phyloP scores from a whole-genome alignment of 2,888 invertebrate species.

The Eilema sororculum region DNA sequence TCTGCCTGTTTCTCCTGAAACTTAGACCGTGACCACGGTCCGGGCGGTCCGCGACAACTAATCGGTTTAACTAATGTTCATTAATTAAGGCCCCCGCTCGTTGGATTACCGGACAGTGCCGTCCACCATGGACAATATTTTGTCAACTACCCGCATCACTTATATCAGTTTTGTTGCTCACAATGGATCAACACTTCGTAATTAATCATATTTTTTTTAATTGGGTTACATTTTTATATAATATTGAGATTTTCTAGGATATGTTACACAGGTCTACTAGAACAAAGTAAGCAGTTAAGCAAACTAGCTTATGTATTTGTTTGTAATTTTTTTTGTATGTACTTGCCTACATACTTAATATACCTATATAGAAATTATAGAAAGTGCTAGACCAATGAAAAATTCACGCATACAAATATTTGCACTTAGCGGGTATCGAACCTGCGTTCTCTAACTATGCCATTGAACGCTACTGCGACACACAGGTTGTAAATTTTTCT shows the following conservation, averaged over 20 bases:
- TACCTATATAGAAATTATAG: too few species aligned
- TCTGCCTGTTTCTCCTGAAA: conserved; percentile 49
- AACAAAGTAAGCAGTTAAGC: not conserved
- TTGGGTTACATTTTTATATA: conserved; percentile 27
- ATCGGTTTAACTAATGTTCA: conserved; percentile 81
- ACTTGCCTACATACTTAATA: too few species aligned
- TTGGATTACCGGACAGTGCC: conserved; percentile 66
- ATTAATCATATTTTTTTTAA: conserved; percentile 66
- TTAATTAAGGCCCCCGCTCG: conserved; percentile 73
- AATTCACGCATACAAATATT: not conserved
- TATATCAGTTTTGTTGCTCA: conserved; percentile 42
- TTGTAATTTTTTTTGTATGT: too few species aligned
- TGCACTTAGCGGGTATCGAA: not conserved
- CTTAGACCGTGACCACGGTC: conserved; percentile 53
- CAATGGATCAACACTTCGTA: conserved; percentile 46
- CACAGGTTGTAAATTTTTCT: not conserved
- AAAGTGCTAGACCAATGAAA: too few species aligned
- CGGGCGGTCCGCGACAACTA: conserved; percentile 70
- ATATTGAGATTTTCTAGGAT: not conserved
- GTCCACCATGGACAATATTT: conserved; percentile 73
- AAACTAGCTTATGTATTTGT: not conserved
- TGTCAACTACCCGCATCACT: conserved; percentile 69
- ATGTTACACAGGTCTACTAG: not conserved
- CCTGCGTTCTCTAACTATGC: not conserved
- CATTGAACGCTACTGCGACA: not conserved